These are phyloP conservation scores for Tachycineta bicolor DNA, from an alignment of 2,113 vertebrate species.

Conservation along the genomic window DNA sequence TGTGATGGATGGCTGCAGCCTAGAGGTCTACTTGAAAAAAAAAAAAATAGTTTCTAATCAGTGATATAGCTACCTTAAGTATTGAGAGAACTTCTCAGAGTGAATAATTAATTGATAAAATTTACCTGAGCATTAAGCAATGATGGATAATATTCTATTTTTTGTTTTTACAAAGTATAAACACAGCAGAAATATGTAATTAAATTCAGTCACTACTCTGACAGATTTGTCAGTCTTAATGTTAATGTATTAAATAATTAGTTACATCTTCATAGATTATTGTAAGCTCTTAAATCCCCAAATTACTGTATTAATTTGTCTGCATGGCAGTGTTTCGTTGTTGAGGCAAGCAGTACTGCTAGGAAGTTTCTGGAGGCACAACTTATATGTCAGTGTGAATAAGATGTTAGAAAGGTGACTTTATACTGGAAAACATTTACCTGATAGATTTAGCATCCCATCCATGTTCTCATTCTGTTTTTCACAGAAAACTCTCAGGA, in stretches of 20 bases:
- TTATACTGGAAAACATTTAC: not conserved
- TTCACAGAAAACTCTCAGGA: not conserved
- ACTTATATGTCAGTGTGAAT: not conserved
- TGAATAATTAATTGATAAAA: not conserved
- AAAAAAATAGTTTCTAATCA: not conserved
- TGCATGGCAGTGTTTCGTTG: not conserved
- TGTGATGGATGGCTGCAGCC: not conserved
- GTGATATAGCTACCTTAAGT: not conserved
- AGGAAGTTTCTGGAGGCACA: not conserved
- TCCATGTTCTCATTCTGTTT: not conserved
- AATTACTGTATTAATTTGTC: not conserved
- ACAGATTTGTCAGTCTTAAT: not conserved
- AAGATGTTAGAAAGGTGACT: not conserved
- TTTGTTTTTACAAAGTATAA: not conserved
- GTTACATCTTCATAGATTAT: not conserved
- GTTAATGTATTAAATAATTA: not conserved
- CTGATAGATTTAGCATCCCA: not conserved
- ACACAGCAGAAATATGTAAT: not conserved
- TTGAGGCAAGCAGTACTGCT: not conserved
- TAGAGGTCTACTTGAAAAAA: not conserved
- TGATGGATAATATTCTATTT: not conserved
- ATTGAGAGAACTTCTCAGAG: not conserved
- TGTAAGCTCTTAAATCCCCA: not conserved
- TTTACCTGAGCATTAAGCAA: not conserved
- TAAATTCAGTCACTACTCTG: not conserved